phyloP scores from a whole-genome alignment of 2,113 vertebrate species.

The Orcinus orca region DNA sequence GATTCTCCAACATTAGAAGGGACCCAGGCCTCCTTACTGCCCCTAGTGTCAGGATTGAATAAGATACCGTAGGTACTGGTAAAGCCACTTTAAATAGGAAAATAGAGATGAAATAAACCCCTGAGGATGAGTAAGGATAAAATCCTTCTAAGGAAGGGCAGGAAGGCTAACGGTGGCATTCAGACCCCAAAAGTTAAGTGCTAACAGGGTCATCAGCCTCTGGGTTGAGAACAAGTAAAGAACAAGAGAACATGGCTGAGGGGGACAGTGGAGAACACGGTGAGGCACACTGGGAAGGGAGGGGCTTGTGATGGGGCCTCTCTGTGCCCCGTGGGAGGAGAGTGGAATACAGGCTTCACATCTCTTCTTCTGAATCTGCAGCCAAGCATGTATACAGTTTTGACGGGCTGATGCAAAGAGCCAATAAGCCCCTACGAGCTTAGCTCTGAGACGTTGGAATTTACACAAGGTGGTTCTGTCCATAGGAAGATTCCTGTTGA shows the following conservation, averaged over 20 bases:
- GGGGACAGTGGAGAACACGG: fast-evolving
- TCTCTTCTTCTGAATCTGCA: background rate
- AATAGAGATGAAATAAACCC: background rate
- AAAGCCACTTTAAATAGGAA: background rate
- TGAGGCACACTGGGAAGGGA: background rate
- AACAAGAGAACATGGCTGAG: fast-evolving
- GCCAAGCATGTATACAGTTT: fast-evolving
- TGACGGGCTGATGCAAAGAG: background rate
- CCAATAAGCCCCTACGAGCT: background rate
- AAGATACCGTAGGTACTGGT: background rate
- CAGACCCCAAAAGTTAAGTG: background rate
- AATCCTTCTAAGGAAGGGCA: background rate
- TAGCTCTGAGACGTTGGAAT: background rate
- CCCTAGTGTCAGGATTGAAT: background rate
- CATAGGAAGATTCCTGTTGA: background rate
- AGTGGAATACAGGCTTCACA: background rate
- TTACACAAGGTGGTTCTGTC: background rate
- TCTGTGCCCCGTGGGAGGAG: background rate
- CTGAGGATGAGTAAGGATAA: background rate
- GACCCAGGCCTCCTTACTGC: background rate
- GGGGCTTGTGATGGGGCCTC: fast-evolving
- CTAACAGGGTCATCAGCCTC: background rate
- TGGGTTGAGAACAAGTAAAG: background rate
- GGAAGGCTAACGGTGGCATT: background rate
- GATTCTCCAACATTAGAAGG: background rate